A percentile compares a stretch with the other conserved stretches of the same genome.
Evolutionary conservation across 2,888 invertebrate species (phyloP).

Genomic region (Oscheius sp.): DNA sequence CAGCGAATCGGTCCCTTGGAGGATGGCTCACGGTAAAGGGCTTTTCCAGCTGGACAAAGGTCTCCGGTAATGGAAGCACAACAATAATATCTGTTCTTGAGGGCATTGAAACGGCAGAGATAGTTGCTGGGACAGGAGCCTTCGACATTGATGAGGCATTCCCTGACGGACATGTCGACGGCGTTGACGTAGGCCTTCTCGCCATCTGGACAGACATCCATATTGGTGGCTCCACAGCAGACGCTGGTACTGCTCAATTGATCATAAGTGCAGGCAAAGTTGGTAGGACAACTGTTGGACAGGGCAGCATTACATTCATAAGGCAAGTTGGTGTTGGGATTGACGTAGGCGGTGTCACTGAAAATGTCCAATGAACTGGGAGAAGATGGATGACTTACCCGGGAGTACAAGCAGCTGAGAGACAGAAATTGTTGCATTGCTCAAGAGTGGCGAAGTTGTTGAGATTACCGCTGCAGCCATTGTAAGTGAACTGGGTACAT

Average conservation of each 20-base stretch:
- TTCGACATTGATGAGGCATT: constrained; percentile 72
- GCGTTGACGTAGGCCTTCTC: constrained; percentile 73
- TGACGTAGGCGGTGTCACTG: constrained; percentile 62
- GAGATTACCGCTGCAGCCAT: constrained; percentile 67
- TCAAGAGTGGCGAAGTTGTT: constrained; percentile 72
- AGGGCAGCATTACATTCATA: constrained; percentile 70
- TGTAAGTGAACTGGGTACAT: constrained; percentile 72
- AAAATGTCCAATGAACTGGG: background rate
- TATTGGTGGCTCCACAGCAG: constrained; percentile 72
- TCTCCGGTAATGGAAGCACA: constrained; percentile 71
- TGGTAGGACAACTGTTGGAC: constrained; percentile 70
- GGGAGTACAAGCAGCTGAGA: constrained; percentile 71
- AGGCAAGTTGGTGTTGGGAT: constrained; percentile 71
- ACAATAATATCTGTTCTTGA: constrained; percentile 70
- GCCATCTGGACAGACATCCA: constrained; percentile 72
- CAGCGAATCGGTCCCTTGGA: constrained; percentile 68
- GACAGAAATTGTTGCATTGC: constrained; percentile 72
- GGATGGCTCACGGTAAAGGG: constrained; percentile 68
- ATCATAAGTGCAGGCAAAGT: constrained; percentile 71
- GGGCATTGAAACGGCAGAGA: constrained; percentile 71
- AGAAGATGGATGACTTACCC: constrained; percentile 44
- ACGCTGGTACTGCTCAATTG: constrained; percentile 66
- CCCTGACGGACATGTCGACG: constrained; percentile 68
- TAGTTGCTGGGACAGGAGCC: constrained; percentile 70
- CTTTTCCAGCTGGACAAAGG: constrained; percentile 70